Percentiles rank a stretch among this genome's conserved stretches.
Conservation (phyloP, 2,888 invertebrate species). For the Troglohyphantes excavatus region DNA sequence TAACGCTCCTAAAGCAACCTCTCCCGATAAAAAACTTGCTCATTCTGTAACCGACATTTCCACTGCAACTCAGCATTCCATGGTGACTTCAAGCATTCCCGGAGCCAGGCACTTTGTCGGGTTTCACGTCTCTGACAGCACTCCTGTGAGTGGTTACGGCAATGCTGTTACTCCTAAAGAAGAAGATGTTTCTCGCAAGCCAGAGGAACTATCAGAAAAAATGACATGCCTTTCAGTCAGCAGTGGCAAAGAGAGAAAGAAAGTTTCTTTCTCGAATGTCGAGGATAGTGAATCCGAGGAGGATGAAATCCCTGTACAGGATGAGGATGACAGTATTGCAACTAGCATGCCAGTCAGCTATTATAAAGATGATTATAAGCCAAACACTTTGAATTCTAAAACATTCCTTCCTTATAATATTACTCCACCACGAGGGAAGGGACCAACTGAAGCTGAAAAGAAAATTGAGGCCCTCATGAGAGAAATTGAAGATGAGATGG, state of each 20-base stretch:
- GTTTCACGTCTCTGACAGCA: slow-evolving; percentile 73
- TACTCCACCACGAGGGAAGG: slow-evolving; percentile 91
- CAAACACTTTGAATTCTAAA: slow-evolving; percentile 77
- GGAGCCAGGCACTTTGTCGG: slow-evolving; percentile 51
- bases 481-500: slow-evolving; percentile 97
- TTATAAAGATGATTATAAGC: slow-evolving; percentile 79
- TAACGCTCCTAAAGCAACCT: neutral
- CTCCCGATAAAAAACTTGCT: slow-evolving; percentile 13
- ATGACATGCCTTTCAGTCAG: slow-evolving; percentile 55
- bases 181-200: neutral
- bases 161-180: slow-evolving; percentile 17
- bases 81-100: neutral
- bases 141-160: slow-evolving; percentile 54
- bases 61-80: slow-evolving; percentile 8
- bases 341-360: slow-evolving; percentile 29
- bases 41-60: neutral
- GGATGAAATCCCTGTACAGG: slow-evolving; percentile 5
- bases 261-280: slow-evolving; percentile 61
- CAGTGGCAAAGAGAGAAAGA: slow-evolving; percentile 60
- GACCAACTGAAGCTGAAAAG: slow-evolving; percentile 93
- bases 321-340: neutral
- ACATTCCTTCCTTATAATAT: slow-evolving; percentile 91
- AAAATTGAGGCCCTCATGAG: slow-evolving; percentile 96
- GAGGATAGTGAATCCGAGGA: slow-evolving; percentile 29
- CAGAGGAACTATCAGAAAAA: slow-evolving; percentile 61